phyloP scores from a whole-genome alignment of 2,888 invertebrate genomes.

The Volucella inflata region DNA sequence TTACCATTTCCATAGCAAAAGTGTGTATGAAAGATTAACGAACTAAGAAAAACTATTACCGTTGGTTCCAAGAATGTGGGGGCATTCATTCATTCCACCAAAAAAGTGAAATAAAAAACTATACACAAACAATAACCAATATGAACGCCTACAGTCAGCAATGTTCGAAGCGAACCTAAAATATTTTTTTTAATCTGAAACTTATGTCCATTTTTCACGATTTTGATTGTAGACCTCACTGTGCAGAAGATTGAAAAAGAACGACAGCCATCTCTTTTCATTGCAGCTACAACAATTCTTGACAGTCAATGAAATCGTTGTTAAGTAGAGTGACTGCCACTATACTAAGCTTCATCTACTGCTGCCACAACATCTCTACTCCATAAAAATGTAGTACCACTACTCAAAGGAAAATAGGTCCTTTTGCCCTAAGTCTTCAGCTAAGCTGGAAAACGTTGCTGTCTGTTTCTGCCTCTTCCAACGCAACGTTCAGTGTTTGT shows the following conservation, averaged over 20 bases:
- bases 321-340: constrained; percentile 20
- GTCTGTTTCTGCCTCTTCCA: background rate
- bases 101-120: too few species aligned
- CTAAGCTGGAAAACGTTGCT: constrained; percentile 1
- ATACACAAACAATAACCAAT: too few species aligned
- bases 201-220: too few species aligned
- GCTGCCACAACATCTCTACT: background rate
- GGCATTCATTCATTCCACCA: too few species aligned
- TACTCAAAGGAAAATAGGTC: constrained; percentile 36
- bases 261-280: background rate
- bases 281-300: background rate
- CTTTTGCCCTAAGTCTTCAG: constrained; percentile 46
- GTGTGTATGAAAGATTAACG: too few species aligned
- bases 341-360: constrained; percentile 10
- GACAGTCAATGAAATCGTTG: constrained; percentile 49
- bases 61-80: too few species aligned
- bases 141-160: too few species aligned
- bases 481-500: constrained; percentile 5
- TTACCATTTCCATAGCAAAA: too few species aligned
- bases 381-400: constrained; percentile 42
- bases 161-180: too few species aligned
- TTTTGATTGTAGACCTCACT: constrained; percentile 17
- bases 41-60: too few species aligned
- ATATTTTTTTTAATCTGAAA: too few species aligned
- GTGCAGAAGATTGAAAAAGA: background rate